Conservation (phyloP, 2,888 invertebrate genomes). For the Cataglyphis altisquamis region DNA sequence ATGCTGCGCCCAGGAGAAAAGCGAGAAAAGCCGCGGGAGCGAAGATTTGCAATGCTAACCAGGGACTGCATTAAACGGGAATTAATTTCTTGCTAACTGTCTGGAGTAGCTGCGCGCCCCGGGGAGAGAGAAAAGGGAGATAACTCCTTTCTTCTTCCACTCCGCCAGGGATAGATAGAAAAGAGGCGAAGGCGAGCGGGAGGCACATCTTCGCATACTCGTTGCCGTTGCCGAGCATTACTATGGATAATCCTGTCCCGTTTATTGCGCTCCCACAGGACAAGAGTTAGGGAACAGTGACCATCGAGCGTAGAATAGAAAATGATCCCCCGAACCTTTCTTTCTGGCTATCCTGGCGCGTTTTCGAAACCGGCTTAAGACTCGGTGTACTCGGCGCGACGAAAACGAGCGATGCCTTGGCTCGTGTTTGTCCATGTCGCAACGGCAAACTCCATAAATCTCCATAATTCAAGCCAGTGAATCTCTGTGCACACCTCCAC, state of each 20-base stretch:
- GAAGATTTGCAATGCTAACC: slow-evolving; percentile 85
- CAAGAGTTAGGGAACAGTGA: slow-evolving; percentile 46
- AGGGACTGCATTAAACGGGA: slow-evolving; percentile 84
- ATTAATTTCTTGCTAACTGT: slow-evolving; percentile 85
- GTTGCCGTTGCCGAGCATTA: slow-evolving; percentile 69
- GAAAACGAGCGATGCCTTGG: slow-evolving; percentile 33
- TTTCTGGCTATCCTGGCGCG: slow-evolving; percentile 13
- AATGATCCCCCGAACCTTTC: slow-evolving; percentile 57
- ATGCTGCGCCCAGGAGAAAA: slow-evolving; percentile 51
- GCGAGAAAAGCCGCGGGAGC: slow-evolving; percentile 66
- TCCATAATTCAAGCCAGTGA: slow-evolving; percentile 42
- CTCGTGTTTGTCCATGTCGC: slow-evolving; percentile 24
- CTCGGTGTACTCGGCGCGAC: slow-evolving; percentile 43
- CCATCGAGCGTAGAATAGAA: slow-evolving; percentile 65
- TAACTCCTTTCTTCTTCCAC: slow-evolving; percentile 67
- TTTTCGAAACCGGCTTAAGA: slow-evolving; percentile 43
- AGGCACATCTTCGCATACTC: slow-evolving; percentile 6
- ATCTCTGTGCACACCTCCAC: slow-evolving; percentile 28
- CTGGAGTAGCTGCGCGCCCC: slow-evolving; percentile 78
- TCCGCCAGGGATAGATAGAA: background rate
- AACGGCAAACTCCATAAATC: slow-evolving; percentile 39
- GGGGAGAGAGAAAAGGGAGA: slow-evolving; percentile 47
- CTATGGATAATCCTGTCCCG: slow-evolving; percentile 79
- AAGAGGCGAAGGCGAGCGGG: background rate
- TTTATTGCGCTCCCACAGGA: slow-evolving; percentile 67